Evolutionary conservation across 2,113 vertebrate genomes (phyloP).

Genomic region (Coptodon rendalli): DNA sequence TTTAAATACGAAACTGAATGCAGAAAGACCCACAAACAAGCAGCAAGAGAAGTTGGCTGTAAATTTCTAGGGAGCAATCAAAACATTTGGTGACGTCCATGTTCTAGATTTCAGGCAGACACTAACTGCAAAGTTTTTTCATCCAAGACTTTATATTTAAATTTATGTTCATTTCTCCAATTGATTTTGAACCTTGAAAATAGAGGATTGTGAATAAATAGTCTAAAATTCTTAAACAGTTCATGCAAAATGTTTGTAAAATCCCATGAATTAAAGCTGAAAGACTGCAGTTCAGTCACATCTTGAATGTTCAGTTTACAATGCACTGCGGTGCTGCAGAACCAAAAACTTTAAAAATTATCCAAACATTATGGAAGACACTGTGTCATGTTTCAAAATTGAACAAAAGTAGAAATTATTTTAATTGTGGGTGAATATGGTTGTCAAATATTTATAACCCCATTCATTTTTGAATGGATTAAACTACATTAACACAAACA

Average conservation of each 20-base stretch:
- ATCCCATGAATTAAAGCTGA: not conserved
- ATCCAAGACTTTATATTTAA: not conserved
- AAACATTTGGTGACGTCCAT: not conserved
- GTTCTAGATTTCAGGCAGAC: not conserved
- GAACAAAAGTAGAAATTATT: not conserved
- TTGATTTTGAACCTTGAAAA: not conserved
- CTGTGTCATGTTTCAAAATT: not conserved
- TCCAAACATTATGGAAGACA: not conserved
- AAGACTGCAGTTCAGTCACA: not conserved
- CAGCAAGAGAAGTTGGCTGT: not conserved
- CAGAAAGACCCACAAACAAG: accelerated
- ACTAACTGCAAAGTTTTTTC: not conserved
- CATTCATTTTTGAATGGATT: not conserved
- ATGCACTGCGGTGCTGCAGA: accelerated
- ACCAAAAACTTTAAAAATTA: not conserved
- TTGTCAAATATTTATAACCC: not conserved
- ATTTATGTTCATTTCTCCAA: not conserved
- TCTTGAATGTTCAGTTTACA: not conserved
- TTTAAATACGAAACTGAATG: not conserved
- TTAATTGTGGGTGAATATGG: not conserved
- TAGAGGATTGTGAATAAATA: not conserved
- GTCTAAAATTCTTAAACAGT: not conserved
- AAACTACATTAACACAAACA: not conserved
- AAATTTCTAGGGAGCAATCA: not conserved
- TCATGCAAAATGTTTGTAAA: not conserved